Conservation (phyloP, 2,113 vertebrate genomes). For the Bothrops jararaca region DNA sequence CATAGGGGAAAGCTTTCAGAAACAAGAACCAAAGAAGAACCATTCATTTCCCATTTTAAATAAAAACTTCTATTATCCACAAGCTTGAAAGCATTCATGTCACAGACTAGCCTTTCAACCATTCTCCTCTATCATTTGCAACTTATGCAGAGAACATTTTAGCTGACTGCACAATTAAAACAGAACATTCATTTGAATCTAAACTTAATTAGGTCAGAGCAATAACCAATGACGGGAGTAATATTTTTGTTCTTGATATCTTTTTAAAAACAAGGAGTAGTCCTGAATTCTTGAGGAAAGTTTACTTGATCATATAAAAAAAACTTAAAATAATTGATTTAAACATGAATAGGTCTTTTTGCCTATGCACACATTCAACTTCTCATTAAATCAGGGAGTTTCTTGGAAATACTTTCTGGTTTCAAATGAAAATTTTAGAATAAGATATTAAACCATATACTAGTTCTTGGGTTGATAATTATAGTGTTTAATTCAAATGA, state of each 20-base stretch:
- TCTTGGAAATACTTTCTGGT: not conserved
- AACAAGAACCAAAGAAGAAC: not conserved
- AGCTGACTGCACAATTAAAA: not conserved
- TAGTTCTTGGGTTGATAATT: not conserved
- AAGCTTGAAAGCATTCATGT: not conserved
- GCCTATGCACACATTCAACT: not conserved
- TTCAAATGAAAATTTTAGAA: not conserved
- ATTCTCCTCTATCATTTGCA: not conserved
- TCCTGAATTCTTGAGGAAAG: not conserved
- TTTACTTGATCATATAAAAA: not conserved
- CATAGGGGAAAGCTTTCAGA: not conserved
- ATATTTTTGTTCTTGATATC: not conserved
- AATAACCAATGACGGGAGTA: not conserved
- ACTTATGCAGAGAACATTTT: not conserved
- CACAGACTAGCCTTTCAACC: not conserved
- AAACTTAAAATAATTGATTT: slow-evolving; percentile 43
- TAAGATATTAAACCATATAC: not conserved
- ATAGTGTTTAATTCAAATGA: not conserved
- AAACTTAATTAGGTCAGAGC: not conserved
- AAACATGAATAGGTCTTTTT: slow-evolving; percentile 13
- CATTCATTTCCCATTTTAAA: not conserved
- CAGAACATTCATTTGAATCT: not conserved
- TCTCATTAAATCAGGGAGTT: not conserved
- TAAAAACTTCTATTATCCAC: not conserved
- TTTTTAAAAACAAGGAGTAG: slow-evolving; percentile 2